Conservation (phyloP, 2,888 invertebrate genomes). For the Formica aserva region DNA sequence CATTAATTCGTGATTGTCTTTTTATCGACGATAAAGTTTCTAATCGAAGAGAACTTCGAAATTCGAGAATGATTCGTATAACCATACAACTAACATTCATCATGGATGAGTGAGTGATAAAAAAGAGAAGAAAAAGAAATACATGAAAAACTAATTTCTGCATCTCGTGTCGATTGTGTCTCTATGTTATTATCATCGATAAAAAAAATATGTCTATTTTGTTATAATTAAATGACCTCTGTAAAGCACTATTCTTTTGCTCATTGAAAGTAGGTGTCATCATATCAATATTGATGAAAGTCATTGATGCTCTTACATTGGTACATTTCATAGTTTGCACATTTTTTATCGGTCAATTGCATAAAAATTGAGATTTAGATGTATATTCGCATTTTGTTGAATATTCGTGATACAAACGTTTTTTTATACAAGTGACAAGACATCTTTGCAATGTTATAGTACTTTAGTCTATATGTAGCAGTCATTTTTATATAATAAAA, state of each 20-base stretch:
- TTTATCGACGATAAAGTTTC: background rate
- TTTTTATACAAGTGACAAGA: background rate
- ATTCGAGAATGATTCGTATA: slow-evolving; percentile 1
- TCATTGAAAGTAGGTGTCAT: background rate
- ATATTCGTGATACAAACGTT: background rate
- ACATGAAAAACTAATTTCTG: background rate
- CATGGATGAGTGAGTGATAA: background rate
- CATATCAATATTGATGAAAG: background rate
- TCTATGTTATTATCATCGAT: background rate
- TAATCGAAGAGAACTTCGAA: background rate
- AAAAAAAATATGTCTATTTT: background rate
- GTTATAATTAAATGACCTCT: background rate
- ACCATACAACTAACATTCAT: background rate
- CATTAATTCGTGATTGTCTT: slow-evolving; percentile 5
- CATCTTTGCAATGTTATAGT: background rate
- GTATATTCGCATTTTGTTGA: background rate
- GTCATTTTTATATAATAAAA: background rate
- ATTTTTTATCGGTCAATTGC: background rate
- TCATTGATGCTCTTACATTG: background rate
- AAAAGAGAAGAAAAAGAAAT: background rate
- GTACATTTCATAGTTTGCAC: background rate
- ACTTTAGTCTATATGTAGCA: background rate
- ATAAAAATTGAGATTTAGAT: background rate
- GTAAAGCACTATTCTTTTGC: background rate
- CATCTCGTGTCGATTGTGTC: background rate